Percentiles rank a stretch among this genome's conserved stretches.
Conservation (phyloP, 2,888 invertebrate species). For the Catocala sponsa region DNA sequence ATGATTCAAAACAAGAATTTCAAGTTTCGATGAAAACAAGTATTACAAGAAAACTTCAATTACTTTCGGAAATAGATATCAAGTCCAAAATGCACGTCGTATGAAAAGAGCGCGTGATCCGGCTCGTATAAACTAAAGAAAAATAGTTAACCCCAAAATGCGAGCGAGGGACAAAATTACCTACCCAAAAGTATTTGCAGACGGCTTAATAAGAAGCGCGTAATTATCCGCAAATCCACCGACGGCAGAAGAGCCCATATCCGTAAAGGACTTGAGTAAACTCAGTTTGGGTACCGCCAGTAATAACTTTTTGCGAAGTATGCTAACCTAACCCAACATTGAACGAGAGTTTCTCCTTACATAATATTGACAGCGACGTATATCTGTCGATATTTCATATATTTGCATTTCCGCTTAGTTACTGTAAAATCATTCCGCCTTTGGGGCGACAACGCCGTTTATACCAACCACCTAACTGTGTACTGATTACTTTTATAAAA, state of each 20-base stretch:
- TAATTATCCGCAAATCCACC: slow-evolving; percentile 76
- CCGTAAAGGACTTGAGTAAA: slow-evolving; percentile 73
- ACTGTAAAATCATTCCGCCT: slow-evolving; percentile 52
- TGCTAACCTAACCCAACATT: slow-evolving; percentile 56
- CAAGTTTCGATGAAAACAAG: not conserved
- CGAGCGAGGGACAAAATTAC: slow-evolving; percentile 57
- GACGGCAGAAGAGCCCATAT: slow-evolving; percentile 58
- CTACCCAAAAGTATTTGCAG: slow-evolving; percentile 70
- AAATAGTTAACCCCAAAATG: slow-evolving; percentile 51
- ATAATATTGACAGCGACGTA: slow-evolving; percentile 47
- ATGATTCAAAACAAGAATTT: not conserved
- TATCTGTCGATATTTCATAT: slow-evolving; percentile 46
- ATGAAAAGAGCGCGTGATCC: slow-evolving; percentile 23
- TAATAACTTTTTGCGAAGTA: slow-evolving; percentile 68
- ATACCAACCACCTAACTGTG: slow-evolving; percentile 16
- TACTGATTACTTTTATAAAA: slow-evolving; percentile 19
- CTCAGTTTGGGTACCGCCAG: slow-evolving; percentile 63
- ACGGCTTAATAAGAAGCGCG: slow-evolving; percentile 75
- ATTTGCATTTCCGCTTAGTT: slow-evolving; percentile 50
- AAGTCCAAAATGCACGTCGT: slow-evolving; percentile 25
- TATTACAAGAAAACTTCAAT: not conserved
- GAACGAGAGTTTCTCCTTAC: slow-evolving; percentile 41
- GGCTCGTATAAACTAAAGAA: slow-evolving; percentile 43
- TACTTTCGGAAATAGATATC: slow-evolving; percentile 10
- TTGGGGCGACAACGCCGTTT: slow-evolving; percentile 27